Conservation (phyloP, 1,140 invertebrate genomes). For the Sycobia sp. region DNA sequence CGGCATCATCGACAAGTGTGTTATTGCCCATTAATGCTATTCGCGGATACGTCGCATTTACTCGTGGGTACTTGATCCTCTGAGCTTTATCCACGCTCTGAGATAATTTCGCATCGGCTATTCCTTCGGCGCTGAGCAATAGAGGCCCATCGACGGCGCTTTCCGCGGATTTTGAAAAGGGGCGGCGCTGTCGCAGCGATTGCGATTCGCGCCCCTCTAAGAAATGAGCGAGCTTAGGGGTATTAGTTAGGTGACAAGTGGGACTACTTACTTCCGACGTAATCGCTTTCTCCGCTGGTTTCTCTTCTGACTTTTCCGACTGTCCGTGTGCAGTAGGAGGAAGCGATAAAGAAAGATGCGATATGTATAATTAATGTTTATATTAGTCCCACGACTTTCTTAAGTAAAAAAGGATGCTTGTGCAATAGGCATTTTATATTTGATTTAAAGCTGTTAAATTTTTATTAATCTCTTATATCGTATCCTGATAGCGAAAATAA, state of each 20-base stretch:
- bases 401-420: no score
- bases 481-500: no score
- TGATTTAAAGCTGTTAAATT: no score
- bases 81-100: background rate
- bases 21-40: slow-evolving; percentile 2
- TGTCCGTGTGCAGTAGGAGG: slow-evolving; percentile 42
- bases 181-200: slow-evolving; percentile 52
- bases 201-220: slow-evolving; percentile 34
- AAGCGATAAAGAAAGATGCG: slow-evolving; percentile 50
- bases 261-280: slow-evolving; percentile 64
- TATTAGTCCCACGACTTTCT: slow-evolving; percentile 11
- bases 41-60: slow-evolving; percentile 44
- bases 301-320: slow-evolving; percentile 60
- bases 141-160: background rate
- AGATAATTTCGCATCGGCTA: background rate
- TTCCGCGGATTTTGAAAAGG: slow-evolving; percentile 39
- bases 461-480: no score
- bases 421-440: no score
- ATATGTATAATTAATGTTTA: slow-evolving; percentile 31
- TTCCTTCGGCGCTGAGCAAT: slow-evolving; percentile 3
- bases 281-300: slow-evolving; percentile 42
- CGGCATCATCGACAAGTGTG: background rate
- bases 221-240: slow-evolving; percentile 22
- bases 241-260: slow-evolving; percentile 38
- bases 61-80: slow-evolving; percentile 48